Conservation (phyloP, 2,888 invertebrate genomes). For the Eupithecia vulgata region DNA sequence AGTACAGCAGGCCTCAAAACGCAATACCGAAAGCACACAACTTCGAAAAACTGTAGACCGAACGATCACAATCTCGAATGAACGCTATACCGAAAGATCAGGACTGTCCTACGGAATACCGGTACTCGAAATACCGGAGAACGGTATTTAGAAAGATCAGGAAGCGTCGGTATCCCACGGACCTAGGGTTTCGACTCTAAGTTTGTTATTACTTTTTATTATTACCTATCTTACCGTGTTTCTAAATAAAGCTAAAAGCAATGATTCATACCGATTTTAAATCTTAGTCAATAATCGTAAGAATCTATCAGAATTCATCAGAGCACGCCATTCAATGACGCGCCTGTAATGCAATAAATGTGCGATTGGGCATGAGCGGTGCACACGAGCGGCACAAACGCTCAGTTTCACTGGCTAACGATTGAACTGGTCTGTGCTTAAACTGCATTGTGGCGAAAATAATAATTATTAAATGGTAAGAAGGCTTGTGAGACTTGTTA, state of each 20-base stretch:
- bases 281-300: conserved; percentile 34
- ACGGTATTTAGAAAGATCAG: no score
- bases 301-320: conserved; percentile 40
- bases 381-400: conserved; percentile 26
- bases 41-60: no score
- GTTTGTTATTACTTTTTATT: no score
- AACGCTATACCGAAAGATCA: no score
- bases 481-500: not conserved
- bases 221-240: not conserved
- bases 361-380: not conserved
- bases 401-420: not conserved
- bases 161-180: no score
- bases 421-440: not conserved
- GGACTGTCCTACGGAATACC: no score
- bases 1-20: no score
- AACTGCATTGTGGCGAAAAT: not conserved
- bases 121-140: no score
- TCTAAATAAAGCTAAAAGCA: not conserved
- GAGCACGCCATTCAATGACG: conserved; percentile 23
- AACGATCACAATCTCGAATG: no score
- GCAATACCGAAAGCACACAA: no score
- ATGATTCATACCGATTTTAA: conserved; percentile 3
- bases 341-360: conserved; percentile 38
- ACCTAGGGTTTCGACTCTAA: no score
- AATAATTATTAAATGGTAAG: not conserved